phyloP scores from a whole-genome alignment of 2,113 vertebrate genomes.

The Ictalurus punctatus region DNA sequence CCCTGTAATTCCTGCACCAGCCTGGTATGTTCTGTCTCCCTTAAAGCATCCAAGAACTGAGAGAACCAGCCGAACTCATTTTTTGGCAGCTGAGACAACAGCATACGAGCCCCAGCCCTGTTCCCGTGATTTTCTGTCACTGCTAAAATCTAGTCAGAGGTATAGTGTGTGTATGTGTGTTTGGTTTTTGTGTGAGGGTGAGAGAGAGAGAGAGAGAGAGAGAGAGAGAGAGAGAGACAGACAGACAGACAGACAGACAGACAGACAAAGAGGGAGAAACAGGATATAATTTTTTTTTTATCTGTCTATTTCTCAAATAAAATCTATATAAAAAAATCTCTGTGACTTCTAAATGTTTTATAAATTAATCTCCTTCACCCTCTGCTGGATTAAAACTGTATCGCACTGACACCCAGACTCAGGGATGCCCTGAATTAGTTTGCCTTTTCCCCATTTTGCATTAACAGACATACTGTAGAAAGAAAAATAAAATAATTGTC shows the following conservation, averaged over 20 bases:
- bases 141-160: slow-evolving; percentile 68
- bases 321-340: not conserved
- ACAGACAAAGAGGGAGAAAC: not conserved
- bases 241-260: not conserved
- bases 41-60: slow-evolving; percentile 74
- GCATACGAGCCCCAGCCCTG: slow-evolving; percentile 72
- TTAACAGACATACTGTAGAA: not conserved
- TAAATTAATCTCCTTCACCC: not conserved
- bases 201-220: slow-evolving; percentile 1
- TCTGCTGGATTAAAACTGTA: slow-evolving; percentile 18
- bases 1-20: slow-evolving; percentile 74
- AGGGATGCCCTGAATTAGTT: not conserved
- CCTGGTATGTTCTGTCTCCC: slow-evolving; percentile 64
- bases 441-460: not conserved
- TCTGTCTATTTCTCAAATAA: not conserved
- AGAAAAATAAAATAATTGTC: not conserved
- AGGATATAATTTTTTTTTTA: not conserved
- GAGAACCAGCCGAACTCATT: slow-evolving; percentile 83
- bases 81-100: slow-evolving; percentile 79
- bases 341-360: not conserved
- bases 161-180: not conserved
- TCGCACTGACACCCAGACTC: not conserved
- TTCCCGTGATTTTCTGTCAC: slow-evolving; percentile 58
- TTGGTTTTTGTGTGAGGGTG: not conserved
- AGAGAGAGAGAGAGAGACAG: not conserved